These are phyloP conservation scores for Drosophila ironensis DNA, from an alignment of 1,140 invertebrate species.

Conservation along the genomic window DNA sequence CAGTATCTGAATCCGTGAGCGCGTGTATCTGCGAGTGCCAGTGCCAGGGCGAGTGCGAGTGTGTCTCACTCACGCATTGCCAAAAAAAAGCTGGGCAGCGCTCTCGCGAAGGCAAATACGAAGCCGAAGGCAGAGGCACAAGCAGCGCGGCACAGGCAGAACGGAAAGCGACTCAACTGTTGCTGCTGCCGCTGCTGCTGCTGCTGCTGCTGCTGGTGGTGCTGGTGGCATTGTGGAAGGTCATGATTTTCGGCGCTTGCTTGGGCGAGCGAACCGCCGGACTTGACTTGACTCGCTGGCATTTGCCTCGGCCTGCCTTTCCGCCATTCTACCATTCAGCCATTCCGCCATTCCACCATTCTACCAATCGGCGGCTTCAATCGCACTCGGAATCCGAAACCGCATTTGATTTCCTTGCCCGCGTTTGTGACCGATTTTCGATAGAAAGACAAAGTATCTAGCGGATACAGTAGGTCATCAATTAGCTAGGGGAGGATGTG, in stretches of 20 bases:
- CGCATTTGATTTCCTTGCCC: conserved; percentile 53
- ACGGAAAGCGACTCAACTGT: conserved; percentile 41
- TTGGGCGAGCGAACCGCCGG: conserved; percentile 12
- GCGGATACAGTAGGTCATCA: too few species aligned
- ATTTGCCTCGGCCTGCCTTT: conserved; percentile 46
- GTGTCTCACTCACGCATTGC: conserved; percentile 70
- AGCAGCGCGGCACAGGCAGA: background rate
- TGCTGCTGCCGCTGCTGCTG: conserved; percentile 34
- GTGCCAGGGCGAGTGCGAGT: conserved; percentile 11
- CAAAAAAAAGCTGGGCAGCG: conserved; percentile 62
- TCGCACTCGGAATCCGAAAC: conserved; percentile 29
- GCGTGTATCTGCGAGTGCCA: conserved; percentile 17
- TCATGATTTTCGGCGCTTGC: conserved; percentile 75
- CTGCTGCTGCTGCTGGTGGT: conserved; percentile 62
- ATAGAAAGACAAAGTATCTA: background rate
- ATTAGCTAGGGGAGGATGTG: too few species aligned
- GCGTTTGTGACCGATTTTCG: conserved; percentile 2
- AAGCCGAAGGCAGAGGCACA: conserved; percentile 17
- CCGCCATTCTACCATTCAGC: conserved; percentile 17
- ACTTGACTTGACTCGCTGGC: conserved; percentile 68
- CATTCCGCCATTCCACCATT: conserved; percentile 13
- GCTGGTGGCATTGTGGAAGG: conserved; percentile 81
- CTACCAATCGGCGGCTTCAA: conserved; percentile 14
- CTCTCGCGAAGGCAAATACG: conserved; percentile 56
- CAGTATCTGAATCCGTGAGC: background rate